These are phyloP conservation scores for Sphinx pinastri DNA, from an alignment of 2,888 invertebrate genomes.

Conservation along the genomic window DNA sequence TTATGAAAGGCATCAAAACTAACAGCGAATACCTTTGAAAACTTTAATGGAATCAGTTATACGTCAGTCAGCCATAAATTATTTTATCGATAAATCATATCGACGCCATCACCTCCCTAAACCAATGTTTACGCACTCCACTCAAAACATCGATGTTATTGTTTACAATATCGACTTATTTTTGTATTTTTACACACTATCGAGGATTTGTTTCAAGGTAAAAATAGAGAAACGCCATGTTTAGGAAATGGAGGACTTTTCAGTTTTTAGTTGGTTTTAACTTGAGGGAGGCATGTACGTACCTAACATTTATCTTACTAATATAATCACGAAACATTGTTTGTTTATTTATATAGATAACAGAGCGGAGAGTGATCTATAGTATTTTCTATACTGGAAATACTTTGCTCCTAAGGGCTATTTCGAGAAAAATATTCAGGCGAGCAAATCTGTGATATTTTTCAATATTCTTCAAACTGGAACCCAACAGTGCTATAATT, in stretches of 20 bases:
- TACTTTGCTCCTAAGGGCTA: too few relatives aligned
- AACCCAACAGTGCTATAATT: too few relatives aligned
- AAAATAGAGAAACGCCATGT: constrained; percentile 1
- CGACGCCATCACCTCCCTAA: constrained; percentile 40
- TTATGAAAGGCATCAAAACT: too few relatives aligned
- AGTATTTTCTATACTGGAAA: too few relatives aligned
- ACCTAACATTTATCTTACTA: not conserved
- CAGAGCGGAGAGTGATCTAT: too few relatives aligned
- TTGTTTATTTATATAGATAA: too few relatives aligned
- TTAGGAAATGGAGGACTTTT: not conserved
- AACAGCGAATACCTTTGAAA: too few relatives aligned
- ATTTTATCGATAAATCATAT: constrained; percentile 30
- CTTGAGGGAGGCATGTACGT: constrained; percentile 4
- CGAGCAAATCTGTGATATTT: too few relatives aligned
- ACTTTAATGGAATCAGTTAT: too few relatives aligned
- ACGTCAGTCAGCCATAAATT: too few relatives aligned
- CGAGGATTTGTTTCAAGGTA: constrained; percentile 3
- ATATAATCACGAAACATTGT: not conserved
- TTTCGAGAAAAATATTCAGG: too few relatives aligned
- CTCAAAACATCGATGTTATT: constrained; percentile 32
- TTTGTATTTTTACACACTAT: constrained; percentile 39
- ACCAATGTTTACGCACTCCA: constrained; percentile 46
- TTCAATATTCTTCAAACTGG: too few relatives aligned
- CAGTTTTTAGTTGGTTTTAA: not conserved
- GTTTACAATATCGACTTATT: constrained; percentile 36